Evolutionary conservation across 1,140 invertebrate genomes (phyloP).

Genomic region (Argopecten irradians): DNA sequence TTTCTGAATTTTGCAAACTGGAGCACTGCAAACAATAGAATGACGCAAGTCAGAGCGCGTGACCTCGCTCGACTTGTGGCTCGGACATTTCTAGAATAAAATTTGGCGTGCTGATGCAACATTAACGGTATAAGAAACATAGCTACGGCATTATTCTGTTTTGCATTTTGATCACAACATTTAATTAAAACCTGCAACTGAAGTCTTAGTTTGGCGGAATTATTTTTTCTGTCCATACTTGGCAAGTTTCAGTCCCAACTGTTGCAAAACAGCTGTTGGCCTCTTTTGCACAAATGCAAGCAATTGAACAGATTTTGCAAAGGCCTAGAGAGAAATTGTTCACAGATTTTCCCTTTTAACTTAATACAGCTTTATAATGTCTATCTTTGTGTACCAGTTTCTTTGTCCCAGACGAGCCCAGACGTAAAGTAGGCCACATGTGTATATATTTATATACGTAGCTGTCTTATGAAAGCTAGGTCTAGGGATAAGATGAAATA

Average conservation of each 20-base stretch:
- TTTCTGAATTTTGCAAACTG: neutral
- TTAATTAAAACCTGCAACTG: neutral
- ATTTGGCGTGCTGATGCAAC: neutral
- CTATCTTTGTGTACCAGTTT: neutral
- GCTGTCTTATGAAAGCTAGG: neutral
- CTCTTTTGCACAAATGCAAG: neutral
- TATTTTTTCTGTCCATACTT: neutral
- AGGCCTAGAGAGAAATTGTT: neutral
- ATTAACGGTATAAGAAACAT: neutral
- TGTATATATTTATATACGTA: slow-evolving; percentile 12
- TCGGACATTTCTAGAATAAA: neutral
- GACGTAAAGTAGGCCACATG: neutral
- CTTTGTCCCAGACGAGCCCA: neutral
- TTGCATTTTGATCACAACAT: neutral
- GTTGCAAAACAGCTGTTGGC: slow-evolving; percentile 14
- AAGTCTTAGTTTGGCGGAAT: neutral
- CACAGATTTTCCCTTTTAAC: neutral
- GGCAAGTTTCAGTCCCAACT: neutral
- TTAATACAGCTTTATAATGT: neutral
- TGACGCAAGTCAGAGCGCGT: neutral
- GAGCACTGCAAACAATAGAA: neutral
- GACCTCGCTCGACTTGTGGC: neutral
- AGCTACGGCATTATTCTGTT: neutral
- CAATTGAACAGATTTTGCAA: neutral
- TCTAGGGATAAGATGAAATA: neutral